Conservation (phyloP, 2,888 invertebrate species). For the Agrochola macilenta region DNA sequence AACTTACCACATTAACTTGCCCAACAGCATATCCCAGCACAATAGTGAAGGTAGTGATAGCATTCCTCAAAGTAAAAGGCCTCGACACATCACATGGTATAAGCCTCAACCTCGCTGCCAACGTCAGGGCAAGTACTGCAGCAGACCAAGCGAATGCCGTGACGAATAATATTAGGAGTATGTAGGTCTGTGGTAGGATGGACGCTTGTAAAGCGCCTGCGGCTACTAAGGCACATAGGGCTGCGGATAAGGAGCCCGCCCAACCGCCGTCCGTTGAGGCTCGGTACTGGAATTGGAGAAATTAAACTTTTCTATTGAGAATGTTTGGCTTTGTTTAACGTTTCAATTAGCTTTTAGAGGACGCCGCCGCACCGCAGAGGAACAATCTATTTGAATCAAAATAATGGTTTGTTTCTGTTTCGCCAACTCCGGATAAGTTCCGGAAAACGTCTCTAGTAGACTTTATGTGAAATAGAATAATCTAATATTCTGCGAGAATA, state of each 20-base stretch:
- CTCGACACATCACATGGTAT: conserved; percentile 96
- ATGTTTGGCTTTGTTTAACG: not conserved
- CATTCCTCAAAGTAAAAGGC: conserved; percentile 95
- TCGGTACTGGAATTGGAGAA: conserved; percentile 92
- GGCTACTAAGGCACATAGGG: conserved; percentile 93
- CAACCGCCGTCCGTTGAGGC: conserved; percentile 96
- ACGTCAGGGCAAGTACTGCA: conserved; percentile 95
- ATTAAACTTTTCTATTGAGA: not conserved
- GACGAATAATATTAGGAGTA: conserved; percentile 95
- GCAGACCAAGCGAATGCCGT: conserved; percentile 98
- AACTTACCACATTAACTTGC: conserved; percentile 97
- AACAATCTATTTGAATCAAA: not conserved
- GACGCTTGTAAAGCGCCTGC: conserved; percentile 94
- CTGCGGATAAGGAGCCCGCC: conserved; percentile 95
- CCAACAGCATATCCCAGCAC: conserved; percentile 96
- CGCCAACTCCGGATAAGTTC: not conserved
- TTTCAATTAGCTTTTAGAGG: not conserved
- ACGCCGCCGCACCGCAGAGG: not conserved
- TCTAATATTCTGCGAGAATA: not conserved
- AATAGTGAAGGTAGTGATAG: conserved; percentile 96
- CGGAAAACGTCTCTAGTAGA: not conserved
- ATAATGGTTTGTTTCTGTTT: not conserved
- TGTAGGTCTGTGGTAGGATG: conserved; percentile 95
- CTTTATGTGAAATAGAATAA: not conserved
- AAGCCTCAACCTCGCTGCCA: conserved; percentile 95